Percentiles rank a stretch among this genome's conserved stretches.
Conservation (phyloP, 1,140 invertebrate genomes). For the Danaus plexippus region DNA sequence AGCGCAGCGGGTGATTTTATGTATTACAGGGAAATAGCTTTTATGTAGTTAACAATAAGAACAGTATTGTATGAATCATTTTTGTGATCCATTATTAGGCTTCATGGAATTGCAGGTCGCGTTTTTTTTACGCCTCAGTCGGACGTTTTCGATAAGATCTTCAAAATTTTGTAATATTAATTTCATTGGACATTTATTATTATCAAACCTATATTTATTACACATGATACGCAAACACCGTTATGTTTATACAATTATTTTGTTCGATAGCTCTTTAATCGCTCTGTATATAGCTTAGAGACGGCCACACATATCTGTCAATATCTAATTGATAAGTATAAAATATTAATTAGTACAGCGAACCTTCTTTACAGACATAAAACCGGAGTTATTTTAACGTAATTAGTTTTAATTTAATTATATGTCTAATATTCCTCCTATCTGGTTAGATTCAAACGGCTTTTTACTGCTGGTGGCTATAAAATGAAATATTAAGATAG, state of each 20-base stretch:
- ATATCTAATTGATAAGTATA: too few species aligned
- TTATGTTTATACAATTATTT: background rate
- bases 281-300: too few species aligned
- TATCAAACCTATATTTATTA: too few species aligned
- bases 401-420: too few species aligned
- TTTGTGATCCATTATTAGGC: slow-evolving; percentile 31
- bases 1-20: slow-evolving; percentile 51
- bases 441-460: slow-evolving; percentile 6
- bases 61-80: slow-evolving; percentile 17
- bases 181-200: background rate
- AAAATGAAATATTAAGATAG: slow-evolving; percentile 41
- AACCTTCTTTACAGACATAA: too few species aligned
- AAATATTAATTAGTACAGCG: too few species aligned
- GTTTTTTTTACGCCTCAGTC: slow-evolving; percentile 43
- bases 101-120: slow-evolving; percentile 51
- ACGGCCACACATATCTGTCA: too few species aligned
- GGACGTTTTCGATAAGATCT: slow-evolving; percentile 49
- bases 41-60: slow-evolving; percentile 21
- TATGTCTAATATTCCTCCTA: too few species aligned
- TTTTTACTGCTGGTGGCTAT: slow-evolving; percentile 21
- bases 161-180: slow-evolving; percentile 30
- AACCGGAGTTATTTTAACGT: too few species aligned
- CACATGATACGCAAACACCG: background rate
- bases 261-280: background rate
- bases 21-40: slow-evolving; percentile 22